These are phyloP conservation scores for Crypturellus tataupa DNA, from an alignment of 2,797 vertebrate genomes.

Conservation along the genomic window DNA sequence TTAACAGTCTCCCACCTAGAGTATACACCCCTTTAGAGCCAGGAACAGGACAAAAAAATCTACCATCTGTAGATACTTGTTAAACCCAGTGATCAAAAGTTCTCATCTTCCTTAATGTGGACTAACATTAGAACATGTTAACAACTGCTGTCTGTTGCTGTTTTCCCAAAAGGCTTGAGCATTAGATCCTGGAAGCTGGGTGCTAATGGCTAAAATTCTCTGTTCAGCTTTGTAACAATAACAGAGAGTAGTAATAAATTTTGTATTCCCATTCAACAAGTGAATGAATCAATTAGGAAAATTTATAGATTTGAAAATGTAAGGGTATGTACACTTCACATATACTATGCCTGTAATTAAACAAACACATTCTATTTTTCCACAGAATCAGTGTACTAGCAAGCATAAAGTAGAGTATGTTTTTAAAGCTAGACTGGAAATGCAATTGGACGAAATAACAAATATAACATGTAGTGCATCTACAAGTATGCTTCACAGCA, in stretches of 20 bases:
- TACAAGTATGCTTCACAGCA: background rate
- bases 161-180: background rate
- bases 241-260: background rate
- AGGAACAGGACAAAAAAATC: background rate
- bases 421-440: background rate
- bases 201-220: background rate
- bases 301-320: background rate
- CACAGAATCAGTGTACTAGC: background rate
- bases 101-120: background rate
- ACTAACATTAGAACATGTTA: background rate
- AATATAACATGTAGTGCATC: rapidly evolving
- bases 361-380: background rate
- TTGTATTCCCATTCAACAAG: background rate
- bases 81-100: background rate
- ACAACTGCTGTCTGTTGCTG: background rate
- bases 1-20: background rate
- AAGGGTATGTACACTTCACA: background rate
- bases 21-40: background rate
- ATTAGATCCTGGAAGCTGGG: background rate
- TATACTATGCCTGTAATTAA: background rate
- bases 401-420: background rate
- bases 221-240: background rate
- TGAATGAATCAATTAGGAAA: background rate
- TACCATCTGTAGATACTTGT: background rate
- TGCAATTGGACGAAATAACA: background rate